Conservation (phyloP, 1,140 invertebrate species). For the Danaus plexippus region DNA sequence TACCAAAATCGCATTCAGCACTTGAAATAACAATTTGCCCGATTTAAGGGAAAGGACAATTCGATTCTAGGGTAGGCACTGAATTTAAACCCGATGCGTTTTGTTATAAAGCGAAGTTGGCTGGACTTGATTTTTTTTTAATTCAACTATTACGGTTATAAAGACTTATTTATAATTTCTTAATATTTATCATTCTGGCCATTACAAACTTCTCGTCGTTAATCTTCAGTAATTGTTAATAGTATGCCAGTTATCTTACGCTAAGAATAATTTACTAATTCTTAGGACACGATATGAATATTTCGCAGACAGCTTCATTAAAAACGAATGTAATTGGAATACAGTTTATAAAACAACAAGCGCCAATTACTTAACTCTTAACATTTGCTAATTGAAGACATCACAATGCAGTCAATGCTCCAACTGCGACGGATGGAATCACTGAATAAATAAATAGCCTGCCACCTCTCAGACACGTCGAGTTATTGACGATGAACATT, state of each 20-base stretch:
- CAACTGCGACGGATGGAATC: slow-evolving; percentile 23
- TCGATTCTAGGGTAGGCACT: too few species aligned
- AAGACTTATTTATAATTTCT: too few species aligned
- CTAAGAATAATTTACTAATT: too few species aligned
- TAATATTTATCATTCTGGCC: too few species aligned
- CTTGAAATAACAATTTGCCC: slow-evolving; percentile 22
- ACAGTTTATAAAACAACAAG: slow-evolving; percentile 20
- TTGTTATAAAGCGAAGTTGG: too few species aligned
- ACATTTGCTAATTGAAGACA: slow-evolving; percentile 29
- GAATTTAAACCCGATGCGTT: too few species aligned
- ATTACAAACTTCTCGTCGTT: too few species aligned
- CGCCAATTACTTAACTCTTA: slow-evolving; percentile 28
- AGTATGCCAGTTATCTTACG: too few species aligned
- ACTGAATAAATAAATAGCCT: slow-evolving; percentile 31
- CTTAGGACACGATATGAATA: too few species aligned
- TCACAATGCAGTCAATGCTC: slow-evolving; percentile 29
- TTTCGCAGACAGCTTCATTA: slow-evolving; percentile 10
- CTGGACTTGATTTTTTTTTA: too few species aligned
- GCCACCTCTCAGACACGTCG: slow-evolving; percentile 7
- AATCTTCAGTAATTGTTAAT: too few species aligned
- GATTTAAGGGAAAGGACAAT: slow-evolving; percentile 10
- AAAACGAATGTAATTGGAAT: slow-evolving; percentile 23
- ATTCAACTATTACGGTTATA: too few species aligned
- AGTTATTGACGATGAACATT: slow-evolving; percentile 5
- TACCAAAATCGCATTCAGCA: slow-evolving; percentile 32